phyloP scores from a whole-genome alignment of 2,113 vertebrate species.

The Pipra filicauda region DNA sequence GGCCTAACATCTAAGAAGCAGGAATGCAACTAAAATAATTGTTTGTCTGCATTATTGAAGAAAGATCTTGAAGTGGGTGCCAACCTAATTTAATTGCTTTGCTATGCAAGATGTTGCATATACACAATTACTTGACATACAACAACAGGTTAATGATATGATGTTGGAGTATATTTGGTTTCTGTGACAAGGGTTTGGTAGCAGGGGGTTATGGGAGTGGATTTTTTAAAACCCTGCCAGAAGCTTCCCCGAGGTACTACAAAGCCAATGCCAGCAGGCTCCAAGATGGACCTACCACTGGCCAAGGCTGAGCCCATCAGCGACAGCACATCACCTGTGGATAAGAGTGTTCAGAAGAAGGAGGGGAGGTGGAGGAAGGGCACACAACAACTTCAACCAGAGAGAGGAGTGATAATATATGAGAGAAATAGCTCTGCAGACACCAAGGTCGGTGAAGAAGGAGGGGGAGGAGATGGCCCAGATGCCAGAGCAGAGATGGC shows the following conservation, averaged over 20 bases:
- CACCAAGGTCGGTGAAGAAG: background rate
- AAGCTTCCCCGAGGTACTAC: background rate
- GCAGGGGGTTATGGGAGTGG: background rate
- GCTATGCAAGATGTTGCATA: background rate
- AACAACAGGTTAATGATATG: background rate
- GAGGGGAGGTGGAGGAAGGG: background rate
- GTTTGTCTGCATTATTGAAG: background rate
- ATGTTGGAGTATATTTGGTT: background rate
- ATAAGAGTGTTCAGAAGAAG: background rate
- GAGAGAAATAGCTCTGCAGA: background rate
- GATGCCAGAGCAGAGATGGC: background rate
- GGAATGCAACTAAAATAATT: background rate
- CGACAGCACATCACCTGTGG: background rate
- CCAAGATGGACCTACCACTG: fast-evolving
- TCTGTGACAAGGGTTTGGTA: background rate
- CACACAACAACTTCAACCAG: background rate
- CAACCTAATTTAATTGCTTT: background rate
- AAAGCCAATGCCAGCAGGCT: background rate
- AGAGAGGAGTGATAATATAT: background rate
- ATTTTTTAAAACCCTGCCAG: background rate
- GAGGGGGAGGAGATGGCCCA: background rate
- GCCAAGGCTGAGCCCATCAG: background rate
- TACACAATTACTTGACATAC: background rate
- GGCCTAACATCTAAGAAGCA: background rate
- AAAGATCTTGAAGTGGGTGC: background rate